A percentile compares a stretch with the other conserved stretches of the same genome.
phyloP scores from a whole-genome alignment of 2,113 vertebrate species.

The Tragelaphus imberbis region DNA sequence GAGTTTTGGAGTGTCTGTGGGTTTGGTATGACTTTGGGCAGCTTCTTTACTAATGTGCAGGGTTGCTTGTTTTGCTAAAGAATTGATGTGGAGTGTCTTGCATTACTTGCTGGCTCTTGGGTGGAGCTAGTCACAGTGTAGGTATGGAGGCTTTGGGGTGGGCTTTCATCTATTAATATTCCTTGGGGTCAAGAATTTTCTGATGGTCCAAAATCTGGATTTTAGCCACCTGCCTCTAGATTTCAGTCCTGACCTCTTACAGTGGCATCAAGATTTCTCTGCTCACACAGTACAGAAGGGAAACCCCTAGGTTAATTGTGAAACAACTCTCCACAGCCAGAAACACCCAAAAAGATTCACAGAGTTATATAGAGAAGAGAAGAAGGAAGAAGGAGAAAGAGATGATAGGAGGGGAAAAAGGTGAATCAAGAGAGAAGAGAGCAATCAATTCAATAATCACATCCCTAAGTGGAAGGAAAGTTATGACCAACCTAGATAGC shows the following conservation, averaged over 20 bases:
- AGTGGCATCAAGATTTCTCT: not conserved
- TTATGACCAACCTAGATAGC: too few species aligned
- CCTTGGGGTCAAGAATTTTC: not conserved
- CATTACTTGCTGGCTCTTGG: not conserved
- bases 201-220: not conserved
- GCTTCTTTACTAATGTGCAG: not conserved
- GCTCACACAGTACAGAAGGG: not conserved
- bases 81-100: not conserved
- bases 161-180: not conserved
- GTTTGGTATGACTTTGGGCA: not conserved
- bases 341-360: not conserved
- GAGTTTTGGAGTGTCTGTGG: not conserved
- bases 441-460: not conserved
- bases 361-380: not conserved
- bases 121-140: not conserved
- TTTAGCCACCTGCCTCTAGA: rapidly evolving
- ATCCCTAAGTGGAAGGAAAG: too few species aligned
- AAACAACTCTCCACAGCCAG: not conserved
- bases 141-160: not conserved
- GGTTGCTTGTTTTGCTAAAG: not conserved
- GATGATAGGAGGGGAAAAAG: not conserved
- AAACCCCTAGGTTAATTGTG: not conserved
- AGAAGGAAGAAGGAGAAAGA: not conserved
- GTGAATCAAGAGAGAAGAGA: not conserved
- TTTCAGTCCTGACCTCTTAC: not conserved